These are phyloP conservation scores for Megalops cyprinoides DNA, from an alignment of 2,797 vertebrate species.

Conservation along the genomic window DNA sequence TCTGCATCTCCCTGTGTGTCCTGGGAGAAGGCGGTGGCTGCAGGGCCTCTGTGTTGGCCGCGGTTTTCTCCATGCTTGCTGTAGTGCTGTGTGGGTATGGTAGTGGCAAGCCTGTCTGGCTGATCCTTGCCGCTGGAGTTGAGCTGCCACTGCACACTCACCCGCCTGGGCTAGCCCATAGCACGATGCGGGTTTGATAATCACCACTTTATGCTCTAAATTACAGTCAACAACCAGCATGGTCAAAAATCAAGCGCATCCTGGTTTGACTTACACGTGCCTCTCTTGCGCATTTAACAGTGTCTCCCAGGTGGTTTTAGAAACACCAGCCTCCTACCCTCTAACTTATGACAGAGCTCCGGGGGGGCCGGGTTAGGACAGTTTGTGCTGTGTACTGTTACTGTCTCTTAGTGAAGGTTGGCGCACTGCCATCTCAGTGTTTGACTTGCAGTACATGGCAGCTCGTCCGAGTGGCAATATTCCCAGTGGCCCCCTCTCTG, in stretches of 20 bases:
- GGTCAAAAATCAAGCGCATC: constrained; percentile 1
- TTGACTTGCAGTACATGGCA: neutral
- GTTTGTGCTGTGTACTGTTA: neutral
- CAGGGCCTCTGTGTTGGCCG: constrained; percentile 13
- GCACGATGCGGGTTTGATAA: neutral
- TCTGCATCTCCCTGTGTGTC: constrained; percentile 3
- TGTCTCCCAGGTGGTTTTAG: neutral
- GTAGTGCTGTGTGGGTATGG: neutral
- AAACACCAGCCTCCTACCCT: neutral
- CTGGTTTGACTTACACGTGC: neutral
- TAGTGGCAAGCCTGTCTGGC: too few relatives aligned
- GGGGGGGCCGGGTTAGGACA: neutral
- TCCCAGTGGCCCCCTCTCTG: neutral
- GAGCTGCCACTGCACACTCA: neutral
- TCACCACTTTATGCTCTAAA: neutral
- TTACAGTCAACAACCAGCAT: constrained; percentile 13
- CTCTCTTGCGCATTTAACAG: neutral
- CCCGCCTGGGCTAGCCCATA: neutral
- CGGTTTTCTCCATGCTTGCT: neutral
- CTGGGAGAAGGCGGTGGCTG: neutral
- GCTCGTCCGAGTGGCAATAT: neutral
- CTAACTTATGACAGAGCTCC: neutral
- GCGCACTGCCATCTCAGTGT: too few relatives aligned
- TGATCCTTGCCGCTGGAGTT: constrained; percentile 11
- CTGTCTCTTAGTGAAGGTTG: neutral